These are phyloP conservation scores for Cheiracanthium punctorium DNA, from an alignment of 2,888 invertebrate genomes.

Conservation along the genomic window DNA sequence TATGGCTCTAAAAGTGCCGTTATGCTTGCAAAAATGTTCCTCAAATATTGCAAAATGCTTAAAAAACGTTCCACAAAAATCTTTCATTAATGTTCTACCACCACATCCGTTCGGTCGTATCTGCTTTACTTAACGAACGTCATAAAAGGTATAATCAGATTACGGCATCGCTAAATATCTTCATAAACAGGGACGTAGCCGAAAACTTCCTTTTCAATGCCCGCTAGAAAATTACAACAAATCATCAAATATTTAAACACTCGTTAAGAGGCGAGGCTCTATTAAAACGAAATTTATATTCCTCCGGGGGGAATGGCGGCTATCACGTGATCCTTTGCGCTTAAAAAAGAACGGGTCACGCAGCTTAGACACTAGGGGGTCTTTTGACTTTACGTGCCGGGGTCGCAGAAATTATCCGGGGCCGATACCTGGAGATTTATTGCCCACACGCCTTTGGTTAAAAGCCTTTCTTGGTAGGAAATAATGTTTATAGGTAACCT, in stretches of 20 bases:
- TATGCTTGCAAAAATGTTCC: too few species aligned
- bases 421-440: conserved; percentile 18
- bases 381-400: conserved; percentile 14
- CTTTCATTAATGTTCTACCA: background rate
- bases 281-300: conserved; percentile 27
- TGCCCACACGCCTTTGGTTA: background rate
- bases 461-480: background rate
- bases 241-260: conserved; percentile 22
- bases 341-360: conserved; percentile 22
- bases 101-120: background rate
- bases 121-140: background rate
- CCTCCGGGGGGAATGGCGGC: background rate
- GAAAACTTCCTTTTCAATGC: background rate
- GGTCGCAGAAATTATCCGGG: conserved; percentile 10
- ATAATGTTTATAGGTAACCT: background rate
- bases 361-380: conserved; percentile 10
- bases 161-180: background rate
- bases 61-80: background rate
- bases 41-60: too few species aligned
- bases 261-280: conserved; percentile 20
- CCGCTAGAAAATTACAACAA: conserved; percentile 13
- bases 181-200: conserved; percentile 3
- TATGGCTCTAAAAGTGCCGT: too few species aligned
- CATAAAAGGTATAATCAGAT: background rate
- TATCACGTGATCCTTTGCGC: background rate